Conservation (phyloP, 1,140 invertebrate genomes). For the Centruroides sculpturatus region DNA sequence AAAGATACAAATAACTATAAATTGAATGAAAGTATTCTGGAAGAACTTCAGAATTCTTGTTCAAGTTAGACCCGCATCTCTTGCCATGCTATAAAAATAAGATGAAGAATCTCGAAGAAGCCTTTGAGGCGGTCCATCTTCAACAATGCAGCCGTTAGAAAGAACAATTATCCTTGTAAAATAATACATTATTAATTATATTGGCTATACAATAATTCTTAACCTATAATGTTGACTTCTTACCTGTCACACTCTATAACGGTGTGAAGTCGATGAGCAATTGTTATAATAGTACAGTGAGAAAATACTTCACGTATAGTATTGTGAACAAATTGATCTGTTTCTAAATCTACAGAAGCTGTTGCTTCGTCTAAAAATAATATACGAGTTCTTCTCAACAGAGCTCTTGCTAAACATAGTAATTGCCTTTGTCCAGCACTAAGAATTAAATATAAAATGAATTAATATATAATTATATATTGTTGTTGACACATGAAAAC, state of each 20-base stretch:
- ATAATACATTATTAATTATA: constrained; percentile 38
- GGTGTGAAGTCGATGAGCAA: constrained; percentile 38
- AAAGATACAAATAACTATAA: too few species aligned
- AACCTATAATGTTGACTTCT: not conserved
- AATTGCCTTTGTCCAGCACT: constrained; percentile 37
- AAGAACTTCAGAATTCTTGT: too few species aligned
- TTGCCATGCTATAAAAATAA: constrained; percentile 29
- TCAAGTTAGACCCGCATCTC: constrained; percentile 22
- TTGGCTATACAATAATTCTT: too few species aligned
- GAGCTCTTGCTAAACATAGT: constrained; percentile 29
- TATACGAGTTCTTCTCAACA: constrained; percentile 30
- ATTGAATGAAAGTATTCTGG: too few species aligned
- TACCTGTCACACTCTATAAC: constrained; percentile 29
- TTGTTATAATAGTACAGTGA: constrained; percentile 48
- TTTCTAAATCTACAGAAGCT: constrained; percentile 60
- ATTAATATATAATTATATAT: too few species aligned
- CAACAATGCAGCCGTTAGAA: constrained; percentile 30
- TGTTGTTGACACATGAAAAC: too few species aligned
- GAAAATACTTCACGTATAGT: constrained; percentile 35
- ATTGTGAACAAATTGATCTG: constrained; percentile 16
- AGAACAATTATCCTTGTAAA: constrained; percentile 24
- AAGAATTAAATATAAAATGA: too few species aligned
- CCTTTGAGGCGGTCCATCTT: constrained; percentile 29
- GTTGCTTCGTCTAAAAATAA: constrained; percentile 63
- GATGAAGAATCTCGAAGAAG: constrained; percentile 25